Percentiles rank a stretch among this genome's conserved stretches.
phyloP scores from a whole-genome alignment of 2,888 invertebrate species.

The Agrochola circellaris region DNA sequence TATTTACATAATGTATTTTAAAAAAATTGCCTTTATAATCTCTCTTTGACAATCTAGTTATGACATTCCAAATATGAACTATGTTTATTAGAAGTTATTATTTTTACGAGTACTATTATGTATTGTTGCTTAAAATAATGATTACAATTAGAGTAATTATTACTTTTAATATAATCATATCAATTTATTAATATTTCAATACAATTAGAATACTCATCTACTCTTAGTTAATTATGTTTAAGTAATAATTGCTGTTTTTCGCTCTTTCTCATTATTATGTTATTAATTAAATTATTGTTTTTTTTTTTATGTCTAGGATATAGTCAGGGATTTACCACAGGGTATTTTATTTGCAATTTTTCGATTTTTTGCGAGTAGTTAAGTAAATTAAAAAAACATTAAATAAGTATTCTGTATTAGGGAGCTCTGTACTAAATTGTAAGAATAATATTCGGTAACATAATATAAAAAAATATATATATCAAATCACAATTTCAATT shows the following conservation, averaged over 20 bases:
- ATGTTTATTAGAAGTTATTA: slow-evolving; percentile 5
- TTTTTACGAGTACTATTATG: slow-evolving; percentile 9
- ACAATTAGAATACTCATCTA: slow-evolving; percentile 59
- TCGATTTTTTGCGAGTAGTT: slow-evolving; percentile 38
- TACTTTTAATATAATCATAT: slow-evolving; percentile 11
- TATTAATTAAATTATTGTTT: slow-evolving; percentile 7
- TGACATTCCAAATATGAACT: slow-evolving; percentile 46
- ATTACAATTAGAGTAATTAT: slow-evolving; percentile 20
- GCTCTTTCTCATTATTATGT: slow-evolving; percentile 45
- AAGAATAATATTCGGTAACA: not conserved
- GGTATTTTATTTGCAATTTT: slow-evolving; percentile 66
- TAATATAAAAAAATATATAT: too few relatives aligned
- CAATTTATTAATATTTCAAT: not conserved
- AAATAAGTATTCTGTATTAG: slow-evolving; percentile 4
- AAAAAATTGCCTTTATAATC: not conserved
- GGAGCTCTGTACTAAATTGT: slow-evolving; percentile 12
- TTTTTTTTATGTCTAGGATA: slow-evolving; percentile 27
- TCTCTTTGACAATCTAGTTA: slow-evolving; percentile 38
- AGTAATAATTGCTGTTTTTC: slow-evolving; percentile 9
- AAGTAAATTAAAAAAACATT: not conserved
- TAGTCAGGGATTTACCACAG: slow-evolving; percentile 61
- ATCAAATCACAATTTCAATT: too few relatives aligned
- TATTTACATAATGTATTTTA: not conserved
- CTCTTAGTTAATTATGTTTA: slow-evolving; percentile 30
- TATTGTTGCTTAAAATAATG: slow-evolving; percentile 11